Base-by-base conservation (phyloP, 2,113 vertebrate genomes). In the Mormyrus lacerda region DNA sequence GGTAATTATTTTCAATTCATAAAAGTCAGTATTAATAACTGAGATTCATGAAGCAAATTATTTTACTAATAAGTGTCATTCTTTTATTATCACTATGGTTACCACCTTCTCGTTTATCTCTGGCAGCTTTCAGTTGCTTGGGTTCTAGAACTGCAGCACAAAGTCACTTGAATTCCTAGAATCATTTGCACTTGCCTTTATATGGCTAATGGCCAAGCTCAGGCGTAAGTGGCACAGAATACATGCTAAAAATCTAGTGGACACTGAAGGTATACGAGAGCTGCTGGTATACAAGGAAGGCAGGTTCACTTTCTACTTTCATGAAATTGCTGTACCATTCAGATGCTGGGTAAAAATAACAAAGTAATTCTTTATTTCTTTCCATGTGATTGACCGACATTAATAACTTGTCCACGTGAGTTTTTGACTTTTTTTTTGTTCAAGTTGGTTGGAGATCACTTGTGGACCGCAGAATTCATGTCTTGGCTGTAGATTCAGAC, bases 1-100 rank as follows among this genome's bases (percentile, higher is more conserved):
- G 73, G 3, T 85, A 89, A 89, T 89, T 89, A 89, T 61, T 89
- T 58, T 39, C 48, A 84, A 51, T 61, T 84, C 79, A 79, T 35
- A 84, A 58, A 89, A 53, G 88, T 89, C 79, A 61, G 44, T 35
- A 11, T 65, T 42, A 84, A 39, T 51, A 69, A 47, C 39, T 58
- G 53, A 17, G 50, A 84, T 42, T 79, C 35, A 79, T 15, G 31
- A 79, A 79, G 15, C 73, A 79, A 79, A 79, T 89, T 45, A 55
- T 44, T 58, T 89, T 61, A 84, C 53, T 53, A 45, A 61, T 89
- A 55, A 31, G 19, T 39, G 11, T 27, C 21, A 4, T 82, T 83
- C 55, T 45, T n/a, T 15, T 4, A 44, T 58, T 11, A 24, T 51
- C 44, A 39, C 10, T 27, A 50, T 31, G 39, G 51, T 82, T 45